These are phyloP conservation scores for Apis cerana DNA, from an alignment of 1,140 invertebrate genomes.

Conservation along the genomic window DNA sequence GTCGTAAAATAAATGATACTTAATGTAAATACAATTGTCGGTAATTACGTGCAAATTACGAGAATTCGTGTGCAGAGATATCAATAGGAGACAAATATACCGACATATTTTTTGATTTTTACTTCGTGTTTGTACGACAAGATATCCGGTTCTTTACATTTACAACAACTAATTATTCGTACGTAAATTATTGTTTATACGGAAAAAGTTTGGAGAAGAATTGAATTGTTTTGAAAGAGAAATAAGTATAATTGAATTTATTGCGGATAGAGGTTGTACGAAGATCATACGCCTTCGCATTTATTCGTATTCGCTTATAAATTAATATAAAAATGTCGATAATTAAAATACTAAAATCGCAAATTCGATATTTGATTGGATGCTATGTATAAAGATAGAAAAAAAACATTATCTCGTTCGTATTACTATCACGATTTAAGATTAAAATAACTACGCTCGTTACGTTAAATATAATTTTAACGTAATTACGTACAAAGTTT, in stretches of 20 bases:
- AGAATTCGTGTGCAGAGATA: slow-evolving; percentile 16
- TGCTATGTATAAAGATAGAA: neutral
- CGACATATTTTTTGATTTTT: neutral
- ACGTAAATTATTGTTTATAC: too few species aligned
- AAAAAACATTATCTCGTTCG: neutral
- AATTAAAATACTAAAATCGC: neutral
- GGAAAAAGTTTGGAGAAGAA: too few species aligned
- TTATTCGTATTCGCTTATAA: neutral
- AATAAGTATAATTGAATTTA: too few species aligned
- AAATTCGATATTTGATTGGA: neutral
- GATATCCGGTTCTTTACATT: too few species aligned
- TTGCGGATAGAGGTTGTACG: neutral
- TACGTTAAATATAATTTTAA: neutral
- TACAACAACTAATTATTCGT: too few species aligned
- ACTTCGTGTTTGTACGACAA: neutral
- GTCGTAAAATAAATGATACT: slow-evolving; percentile 14
- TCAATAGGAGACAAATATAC: slow-evolving; percentile 1
- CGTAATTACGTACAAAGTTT: too few species aligned
- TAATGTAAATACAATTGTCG: slow-evolving; percentile 38
- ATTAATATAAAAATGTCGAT: neutral
- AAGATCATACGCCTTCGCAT: neutral
- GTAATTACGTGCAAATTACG: slow-evolving; percentile 50
- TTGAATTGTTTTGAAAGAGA: too few species aligned
- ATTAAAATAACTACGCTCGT: neutral
- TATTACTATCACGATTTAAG: neutral